Base-by-base conservation (phyloP, 1,140 invertebrate species). In the Heliothis subflexa region DNA sequence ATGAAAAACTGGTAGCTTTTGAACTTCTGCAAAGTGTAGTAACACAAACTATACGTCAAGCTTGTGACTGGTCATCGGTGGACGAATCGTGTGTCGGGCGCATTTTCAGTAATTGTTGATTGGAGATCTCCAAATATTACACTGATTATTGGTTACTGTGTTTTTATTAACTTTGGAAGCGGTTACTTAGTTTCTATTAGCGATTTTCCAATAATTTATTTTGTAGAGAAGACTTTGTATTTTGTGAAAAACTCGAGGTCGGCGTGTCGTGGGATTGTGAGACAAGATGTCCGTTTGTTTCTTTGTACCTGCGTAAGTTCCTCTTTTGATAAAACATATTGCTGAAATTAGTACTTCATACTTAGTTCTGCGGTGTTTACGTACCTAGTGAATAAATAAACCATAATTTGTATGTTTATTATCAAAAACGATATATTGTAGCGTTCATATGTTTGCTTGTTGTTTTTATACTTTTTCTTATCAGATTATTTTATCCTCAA, bases 71-170 rank as follows among this genome's bases (percentile, higher is more conserved):
- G 94, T 92, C 94, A 91, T 93, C 91, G 86, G 85, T 86, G 91
- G 94, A 95, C 94, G 94, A 95, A 95, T 95, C 94, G 94, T 94
- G 90, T 86, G 88, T 85, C 83, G 89, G 91, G 93, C 92, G 94
- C 93, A 94, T 94, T 93, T 89, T 89, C 87, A 92, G 92, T 94
- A 93, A 94, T 94, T 93, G 94, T 91, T 95, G 94, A 95, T 95
- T 95, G 94, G 94, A 94, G 93, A 94, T 94, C 90, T 87, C 81
- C 89, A 86, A 92, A 92, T 93, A 92, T 91, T 95, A 88, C 89
- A 84, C 89, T 91, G 90, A 95, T 95, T 94, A 94, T 93, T 94
- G 92, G 92, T 94, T 93, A 91, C 89, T 81, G 88, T 92, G 90
- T 89, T 89, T 86, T 86, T 86, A 88, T 88, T 90, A 90, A 90